Evolutionary conservation across 2,888 invertebrate species (phyloP).

Genomic region (Camptogramma bilineatum): DNA sequence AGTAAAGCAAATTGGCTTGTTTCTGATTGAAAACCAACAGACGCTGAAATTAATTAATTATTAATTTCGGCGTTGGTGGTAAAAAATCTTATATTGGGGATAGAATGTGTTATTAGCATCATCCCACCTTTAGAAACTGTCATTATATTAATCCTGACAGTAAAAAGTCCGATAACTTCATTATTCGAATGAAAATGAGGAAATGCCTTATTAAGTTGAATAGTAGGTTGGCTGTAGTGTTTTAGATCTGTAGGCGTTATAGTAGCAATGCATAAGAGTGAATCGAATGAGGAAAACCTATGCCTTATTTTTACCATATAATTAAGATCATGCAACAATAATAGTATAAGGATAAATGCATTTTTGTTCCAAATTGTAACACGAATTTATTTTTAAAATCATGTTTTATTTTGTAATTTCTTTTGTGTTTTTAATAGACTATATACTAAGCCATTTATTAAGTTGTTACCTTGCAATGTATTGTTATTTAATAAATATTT

Average conservation of each 20-base stretch:
- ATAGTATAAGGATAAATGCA: constrained; percentile 42
- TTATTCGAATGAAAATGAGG: neutral
- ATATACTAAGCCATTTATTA: constrained; percentile 16
- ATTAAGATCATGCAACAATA: constrained; percentile 40
- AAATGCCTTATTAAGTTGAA: neutral
- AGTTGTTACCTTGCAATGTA: constrained; percentile 30
- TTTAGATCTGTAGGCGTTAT: constrained; percentile 9
- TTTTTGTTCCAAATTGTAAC: constrained; percentile 34
- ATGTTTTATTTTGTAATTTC: constrained; percentile 17
- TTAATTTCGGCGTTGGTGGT: neutral
- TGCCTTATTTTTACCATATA: constrained; percentile 37
- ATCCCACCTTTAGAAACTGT: neutral
- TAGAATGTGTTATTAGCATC: constrained; percentile 10
- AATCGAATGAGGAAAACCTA: constrained; percentile 14
- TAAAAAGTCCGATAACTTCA: neutral
- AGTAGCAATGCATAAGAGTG: constrained; percentile 16
- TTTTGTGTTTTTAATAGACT: constrained; percentile 11
- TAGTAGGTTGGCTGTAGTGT: constrained; percentile 4
- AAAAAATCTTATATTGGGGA: constrained; percentile 1
- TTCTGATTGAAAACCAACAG: neutral
- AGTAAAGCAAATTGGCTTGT: constrained; percentile 1
- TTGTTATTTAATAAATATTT: constrained; percentile 42
- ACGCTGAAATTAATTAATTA: neutral
- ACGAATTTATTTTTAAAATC: constrained; percentile 35
- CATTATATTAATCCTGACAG: neutral